A percentile compares a stretch with the other conserved stretches of the same genome.
Conservation (phyloP, 2,113 vertebrate species). For the Nycticryphes semicollaris region DNA sequence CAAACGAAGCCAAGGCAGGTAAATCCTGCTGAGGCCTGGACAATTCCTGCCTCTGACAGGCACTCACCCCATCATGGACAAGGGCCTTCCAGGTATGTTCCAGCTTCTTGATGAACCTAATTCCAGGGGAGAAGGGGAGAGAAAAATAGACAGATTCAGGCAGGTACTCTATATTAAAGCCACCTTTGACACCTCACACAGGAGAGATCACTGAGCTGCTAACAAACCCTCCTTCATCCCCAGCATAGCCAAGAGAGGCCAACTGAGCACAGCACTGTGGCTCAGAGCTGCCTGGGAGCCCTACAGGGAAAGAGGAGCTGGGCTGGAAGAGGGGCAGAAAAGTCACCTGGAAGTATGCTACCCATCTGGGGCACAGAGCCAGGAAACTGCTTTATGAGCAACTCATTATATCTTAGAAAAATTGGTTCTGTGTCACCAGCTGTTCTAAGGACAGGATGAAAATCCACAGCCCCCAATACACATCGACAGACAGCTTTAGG, state of each 20-base stretch:
- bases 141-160: neutral
- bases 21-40: neutral
- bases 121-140: neutral
- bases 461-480: fast-evolving
- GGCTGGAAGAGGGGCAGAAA: neutral
- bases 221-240: fast-evolving
- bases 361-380: neutral
- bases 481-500: neutral
- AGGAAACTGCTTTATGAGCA: neutral
- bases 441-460: neutral
- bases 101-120: constrained; percentile 96
- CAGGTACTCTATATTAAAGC: neutral
- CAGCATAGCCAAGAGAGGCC: neutral
- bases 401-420: neutral
- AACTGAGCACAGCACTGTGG: neutral
- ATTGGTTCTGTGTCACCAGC: neutral
- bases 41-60: neutral
- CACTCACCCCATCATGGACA: constrained; percentile 95
- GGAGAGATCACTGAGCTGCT: neutral
- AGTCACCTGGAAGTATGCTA: neutral
- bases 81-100: constrained; percentile 99
- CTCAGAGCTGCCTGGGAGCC: neutral
- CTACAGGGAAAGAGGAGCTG: neutral
- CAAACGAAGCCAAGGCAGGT: neutral
- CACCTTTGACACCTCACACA: neutral